Percentiles rank a stretch among this genome's conserved stretches.
phyloP scores from a whole-genome alignment of 2,113 vertebrate genomes.

The Morone chrysops region DNA sequence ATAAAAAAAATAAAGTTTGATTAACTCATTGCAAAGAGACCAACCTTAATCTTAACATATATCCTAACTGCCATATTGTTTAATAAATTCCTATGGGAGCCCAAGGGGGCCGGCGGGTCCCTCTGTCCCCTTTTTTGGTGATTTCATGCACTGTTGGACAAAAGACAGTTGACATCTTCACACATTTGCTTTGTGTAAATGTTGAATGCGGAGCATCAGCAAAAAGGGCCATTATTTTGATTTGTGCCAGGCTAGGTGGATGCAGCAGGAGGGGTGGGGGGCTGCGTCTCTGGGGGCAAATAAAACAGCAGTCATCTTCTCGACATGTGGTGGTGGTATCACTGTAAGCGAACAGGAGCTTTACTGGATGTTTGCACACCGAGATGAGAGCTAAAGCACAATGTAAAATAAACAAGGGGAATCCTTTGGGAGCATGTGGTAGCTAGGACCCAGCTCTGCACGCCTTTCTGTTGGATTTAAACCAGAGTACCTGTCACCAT shows the following conservation, averaged over 20 bases:
- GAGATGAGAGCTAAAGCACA: conserved; percentile 50
- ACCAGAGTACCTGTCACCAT: conserved; percentile 42
- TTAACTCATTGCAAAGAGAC: too few relatives aligned
- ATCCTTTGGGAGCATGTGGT: conserved; percentile 29
- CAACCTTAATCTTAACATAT: too few relatives aligned
- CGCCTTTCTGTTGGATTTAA: conserved; percentile 7
- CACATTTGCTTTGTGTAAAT: conserved; percentile 66
- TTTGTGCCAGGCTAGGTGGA: conserved; percentile 61
- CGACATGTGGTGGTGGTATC: conserved; percentile 17
- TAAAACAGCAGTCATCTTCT: conserved; percentile 50
- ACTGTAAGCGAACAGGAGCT: conserved; percentile 35
- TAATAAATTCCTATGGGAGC: conserved; percentile 16
- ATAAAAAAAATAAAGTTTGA: too few relatives aligned
- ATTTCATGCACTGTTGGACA: conserved; percentile 69
- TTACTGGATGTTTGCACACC: conserved; percentile 53
- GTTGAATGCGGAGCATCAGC: conserved; percentile 58
- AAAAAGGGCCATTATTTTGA: conserved; percentile 71
- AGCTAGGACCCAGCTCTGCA: conserved; percentile 5
- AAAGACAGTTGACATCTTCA: conserved; percentile 69
- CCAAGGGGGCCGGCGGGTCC: conserved; percentile 1
- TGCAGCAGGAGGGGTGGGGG: background rate
- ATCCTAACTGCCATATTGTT: background rate
- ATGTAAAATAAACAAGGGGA: conserved; percentile 48
- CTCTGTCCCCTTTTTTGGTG: conserved; percentile 33
- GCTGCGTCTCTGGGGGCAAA: conserved; percentile 46